A percentile compares a stretch with the other conserved stretches of the same genome.
These are phyloP conservation scores for Tipula lateralis DNA, from an alignment of 2,888 invertebrate species.

Conservation along the genomic window DNA sequence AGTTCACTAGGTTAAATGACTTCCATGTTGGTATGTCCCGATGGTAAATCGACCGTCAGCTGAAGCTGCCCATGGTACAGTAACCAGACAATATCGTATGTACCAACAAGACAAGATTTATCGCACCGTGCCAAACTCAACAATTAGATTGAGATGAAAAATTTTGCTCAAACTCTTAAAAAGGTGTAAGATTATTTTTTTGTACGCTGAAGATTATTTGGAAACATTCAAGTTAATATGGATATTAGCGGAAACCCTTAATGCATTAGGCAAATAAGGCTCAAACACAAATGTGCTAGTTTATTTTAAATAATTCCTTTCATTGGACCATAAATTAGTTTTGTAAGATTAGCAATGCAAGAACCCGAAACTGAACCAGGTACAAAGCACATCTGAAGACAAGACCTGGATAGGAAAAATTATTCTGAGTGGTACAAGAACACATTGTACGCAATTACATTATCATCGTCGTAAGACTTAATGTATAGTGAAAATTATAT, in stretches of 20 bases:
- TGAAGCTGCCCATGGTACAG: conserved; percentile 98
- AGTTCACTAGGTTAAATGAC: conserved; percentile 97
- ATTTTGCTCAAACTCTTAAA: conserved; percentile 83
- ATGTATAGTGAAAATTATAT: too few species aligned
- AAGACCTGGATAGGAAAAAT: too few species aligned
- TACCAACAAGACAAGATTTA: conserved; percentile 91
- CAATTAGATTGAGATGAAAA: conserved; percentile 66
- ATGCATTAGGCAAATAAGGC: conserved; percentile 48
- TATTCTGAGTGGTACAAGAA: too few species aligned
- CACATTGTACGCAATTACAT: too few species aligned
- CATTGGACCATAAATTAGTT: too few species aligned
- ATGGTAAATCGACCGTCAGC: conserved; percentile 95
- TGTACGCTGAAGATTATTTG: conserved; percentile 87
- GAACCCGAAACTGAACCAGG: too few species aligned
- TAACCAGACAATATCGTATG: conserved; percentile 83
- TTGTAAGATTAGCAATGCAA: too few species aligned
- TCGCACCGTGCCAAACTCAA: conserved; percentile 93
- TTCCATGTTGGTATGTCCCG: conserved; percentile 91
- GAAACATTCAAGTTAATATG: conserved; percentile 97
- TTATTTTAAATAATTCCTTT: too few species aligned
- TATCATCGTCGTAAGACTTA: too few species aligned
- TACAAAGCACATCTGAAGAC: too few species aligned
- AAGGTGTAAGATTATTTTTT: conserved; percentile 84
- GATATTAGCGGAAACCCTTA: conserved; percentile 88
- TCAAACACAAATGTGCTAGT: too few species aligned